Evolutionary conservation across 2,113 vertebrate species (phyloP).

Genomic region (Grallaria varia): DNA sequence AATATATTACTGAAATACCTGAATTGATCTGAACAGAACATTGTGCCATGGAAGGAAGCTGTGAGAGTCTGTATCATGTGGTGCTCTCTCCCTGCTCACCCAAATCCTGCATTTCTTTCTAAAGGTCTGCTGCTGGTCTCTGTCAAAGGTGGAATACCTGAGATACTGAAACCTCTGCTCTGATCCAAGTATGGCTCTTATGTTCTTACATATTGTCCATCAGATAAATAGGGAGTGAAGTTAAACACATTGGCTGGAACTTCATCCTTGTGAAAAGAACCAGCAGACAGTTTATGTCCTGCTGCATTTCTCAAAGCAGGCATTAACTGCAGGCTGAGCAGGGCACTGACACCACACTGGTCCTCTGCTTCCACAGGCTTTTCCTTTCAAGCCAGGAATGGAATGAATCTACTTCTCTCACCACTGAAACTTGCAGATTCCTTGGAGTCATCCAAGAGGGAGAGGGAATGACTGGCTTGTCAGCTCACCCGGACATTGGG

Average conservation of each 20-base stretch:
- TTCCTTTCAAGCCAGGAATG: not conserved
- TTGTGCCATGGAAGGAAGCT: not conserved
- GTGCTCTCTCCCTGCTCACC: not conserved
- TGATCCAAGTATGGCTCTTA: not conserved
- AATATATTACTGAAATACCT: not conserved
- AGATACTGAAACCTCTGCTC: not conserved
- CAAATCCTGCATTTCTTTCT: not conserved
- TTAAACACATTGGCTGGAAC: not conserved
- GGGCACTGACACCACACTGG: not conserved
- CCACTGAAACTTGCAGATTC: not conserved
- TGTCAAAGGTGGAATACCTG: not conserved
- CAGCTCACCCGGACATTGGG: not conserved
- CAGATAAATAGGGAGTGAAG: not conserved
- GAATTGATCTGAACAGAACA: not conserved
- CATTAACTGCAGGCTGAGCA: not conserved
- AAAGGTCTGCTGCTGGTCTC: not conserved
- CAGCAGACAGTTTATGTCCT: not conserved
- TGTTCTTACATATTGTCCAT: fast-evolving
- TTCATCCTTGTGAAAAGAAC: not conserved
- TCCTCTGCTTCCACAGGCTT: not conserved
- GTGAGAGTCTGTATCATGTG: not conserved
- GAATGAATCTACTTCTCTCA: not conserved
- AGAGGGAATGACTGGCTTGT: not conserved
- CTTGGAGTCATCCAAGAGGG: not conserved
- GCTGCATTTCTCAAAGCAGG: not conserved